A percentile compares a stretch with the other conserved stretches of the same genome.
phyloP scores from a whole-genome alignment of 2,888 invertebrate genomes.

The Bembecia ichneumoniformis region DNA sequence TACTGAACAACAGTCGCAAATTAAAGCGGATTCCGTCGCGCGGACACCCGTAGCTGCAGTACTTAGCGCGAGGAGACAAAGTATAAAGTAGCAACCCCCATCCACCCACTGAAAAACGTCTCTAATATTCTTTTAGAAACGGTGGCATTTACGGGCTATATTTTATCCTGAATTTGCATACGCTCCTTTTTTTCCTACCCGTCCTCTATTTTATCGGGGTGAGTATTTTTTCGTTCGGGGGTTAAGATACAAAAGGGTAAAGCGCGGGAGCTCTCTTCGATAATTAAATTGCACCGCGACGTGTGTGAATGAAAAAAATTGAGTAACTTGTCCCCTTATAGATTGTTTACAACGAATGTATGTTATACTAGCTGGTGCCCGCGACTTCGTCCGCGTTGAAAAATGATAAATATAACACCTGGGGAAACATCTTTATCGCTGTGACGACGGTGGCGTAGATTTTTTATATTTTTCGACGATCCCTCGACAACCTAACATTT shows the following conservation, averaged over 20 bases:
- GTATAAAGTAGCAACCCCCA: slow-evolving; percentile 69
- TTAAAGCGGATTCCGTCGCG: slow-evolving; percentile 56
- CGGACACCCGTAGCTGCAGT: slow-evolving; percentile 63
- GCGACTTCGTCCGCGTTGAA: too few species aligned
- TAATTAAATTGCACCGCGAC: slow-evolving; percentile 70
- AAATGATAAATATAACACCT: too few species aligned
- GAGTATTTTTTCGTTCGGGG: slow-evolving; percentile 72
- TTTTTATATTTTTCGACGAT: too few species aligned
- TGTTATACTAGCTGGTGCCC: too few species aligned
- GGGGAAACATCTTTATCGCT: too few species aligned
- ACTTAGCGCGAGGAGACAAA: slow-evolving; percentile 69
- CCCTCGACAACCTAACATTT: too few species aligned
- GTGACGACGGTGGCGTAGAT: too few species aligned
- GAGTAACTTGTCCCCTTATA: background rate
- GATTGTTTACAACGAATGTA: background rate
- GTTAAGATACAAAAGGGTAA: slow-evolving; percentile 74
- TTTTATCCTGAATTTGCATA: slow-evolving; percentile 75
- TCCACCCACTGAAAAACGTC: slow-evolving; percentile 74
- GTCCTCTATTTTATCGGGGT: slow-evolving; percentile 71
- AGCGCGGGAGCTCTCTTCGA: slow-evolving; percentile 58
- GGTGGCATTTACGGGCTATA: slow-evolving; percentile 75
- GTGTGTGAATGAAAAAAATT: slow-evolving; percentile 16
- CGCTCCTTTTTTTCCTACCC: slow-evolving; percentile 72
- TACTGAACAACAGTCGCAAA: slow-evolving; percentile 62
- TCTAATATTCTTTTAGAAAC: slow-evolving; percentile 75